Evolutionary conservation across 2,888 invertebrate species (phyloP).

Genomic region (Notodonta ziczac): DNA sequence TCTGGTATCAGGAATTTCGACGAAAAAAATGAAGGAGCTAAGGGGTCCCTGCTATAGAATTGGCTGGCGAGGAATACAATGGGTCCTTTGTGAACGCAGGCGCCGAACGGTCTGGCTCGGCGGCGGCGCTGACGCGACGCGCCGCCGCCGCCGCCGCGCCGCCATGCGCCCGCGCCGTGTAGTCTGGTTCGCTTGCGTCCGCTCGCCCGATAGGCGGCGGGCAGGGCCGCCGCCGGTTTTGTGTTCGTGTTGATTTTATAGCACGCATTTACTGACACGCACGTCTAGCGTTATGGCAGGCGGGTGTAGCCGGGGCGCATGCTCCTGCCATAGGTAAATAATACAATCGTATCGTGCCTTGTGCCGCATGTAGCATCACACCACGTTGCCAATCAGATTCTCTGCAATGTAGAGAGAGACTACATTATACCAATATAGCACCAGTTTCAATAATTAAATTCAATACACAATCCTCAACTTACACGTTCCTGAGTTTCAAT

Average conservation of each 20-base stretch:
- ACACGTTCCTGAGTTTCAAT: too few species aligned
- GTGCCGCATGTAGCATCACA: too few species aligned
- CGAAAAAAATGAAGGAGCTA: slow-evolving; percentile 68
- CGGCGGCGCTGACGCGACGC: slow-evolving; percentile 33
- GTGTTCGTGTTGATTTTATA: slow-evolving; percentile 22
- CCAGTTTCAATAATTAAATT: too few species aligned
- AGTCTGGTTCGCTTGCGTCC: slow-evolving; percentile 55
- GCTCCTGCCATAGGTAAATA: too few species aligned
- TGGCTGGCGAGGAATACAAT: slow-evolving; percentile 74
- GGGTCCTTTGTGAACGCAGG: slow-evolving; percentile 79
- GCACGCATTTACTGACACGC: slow-evolving; percentile 35
- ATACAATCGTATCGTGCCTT: too few species aligned
- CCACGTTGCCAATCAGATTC: too few species aligned
- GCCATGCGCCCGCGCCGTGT: slow-evolving; percentile 48
- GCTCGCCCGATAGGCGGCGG: slow-evolving; percentile 7
- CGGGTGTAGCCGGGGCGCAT: slow-evolving; percentile 7
- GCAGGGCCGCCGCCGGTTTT: slow-evolving; percentile 7
- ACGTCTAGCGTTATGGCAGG: slow-evolving; percentile 36
- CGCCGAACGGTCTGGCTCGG: slow-evolving; percentile 79
- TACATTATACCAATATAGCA: too few species aligned
- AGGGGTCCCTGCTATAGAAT: slow-evolving; percentile 72
- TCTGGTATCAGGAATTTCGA: slow-evolving; percentile 78
- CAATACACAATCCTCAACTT: too few species aligned
- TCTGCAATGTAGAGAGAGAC: too few species aligned
- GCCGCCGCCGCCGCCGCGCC: slow-evolving; percentile 27